Percentiles rank a stretch among this genome's conserved stretches.
phyloP scores from a whole-genome alignment of 2,797 vertebrate species.

The Mus caroli region DNA sequence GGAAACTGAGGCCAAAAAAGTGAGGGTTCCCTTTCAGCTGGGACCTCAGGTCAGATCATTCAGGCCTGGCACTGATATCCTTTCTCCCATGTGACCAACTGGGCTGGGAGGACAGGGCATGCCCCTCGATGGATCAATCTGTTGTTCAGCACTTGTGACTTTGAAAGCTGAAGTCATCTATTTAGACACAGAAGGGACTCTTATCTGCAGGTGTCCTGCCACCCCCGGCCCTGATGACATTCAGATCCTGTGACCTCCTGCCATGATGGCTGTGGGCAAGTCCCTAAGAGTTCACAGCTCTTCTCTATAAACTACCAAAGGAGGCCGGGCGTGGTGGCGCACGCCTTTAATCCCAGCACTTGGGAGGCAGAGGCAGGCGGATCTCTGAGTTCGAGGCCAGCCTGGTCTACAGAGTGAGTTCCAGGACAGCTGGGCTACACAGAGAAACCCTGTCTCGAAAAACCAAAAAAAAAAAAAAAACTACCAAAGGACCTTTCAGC shows the following conservation, averaged over 20 bases:
- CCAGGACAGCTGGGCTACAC: too few species aligned
- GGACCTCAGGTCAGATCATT: not conserved
- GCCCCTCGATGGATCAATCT: too few species aligned
- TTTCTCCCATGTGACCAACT: too few species aligned
- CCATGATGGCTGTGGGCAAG: not conserved
- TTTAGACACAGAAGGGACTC: not conserved
- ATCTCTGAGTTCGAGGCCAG: too few species aligned
- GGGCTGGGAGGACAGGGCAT: not conserved
- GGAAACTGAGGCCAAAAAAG: not conserved
- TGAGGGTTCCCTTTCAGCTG: not conserved
- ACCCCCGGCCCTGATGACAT: not conserved
- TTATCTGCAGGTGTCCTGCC: not conserved
- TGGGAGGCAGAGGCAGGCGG: too few species aligned
- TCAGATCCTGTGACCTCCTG: not conserved
- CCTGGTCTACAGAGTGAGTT: too few species aligned
- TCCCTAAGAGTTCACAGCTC: not conserved
- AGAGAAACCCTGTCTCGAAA: too few species aligned
- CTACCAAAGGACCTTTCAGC: fast-evolving
- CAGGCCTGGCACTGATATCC: not conserved
- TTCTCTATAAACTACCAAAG: not conserved
- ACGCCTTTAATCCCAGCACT: too few species aligned
- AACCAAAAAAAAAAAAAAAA: too few species aligned
- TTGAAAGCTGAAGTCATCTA: not conserved
- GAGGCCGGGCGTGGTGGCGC: too few species aligned
- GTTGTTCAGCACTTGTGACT: too few species aligned